Conservation (phyloP, 1,140 invertebrate genomes). For the Eriosoma lanigerum region DNA sequence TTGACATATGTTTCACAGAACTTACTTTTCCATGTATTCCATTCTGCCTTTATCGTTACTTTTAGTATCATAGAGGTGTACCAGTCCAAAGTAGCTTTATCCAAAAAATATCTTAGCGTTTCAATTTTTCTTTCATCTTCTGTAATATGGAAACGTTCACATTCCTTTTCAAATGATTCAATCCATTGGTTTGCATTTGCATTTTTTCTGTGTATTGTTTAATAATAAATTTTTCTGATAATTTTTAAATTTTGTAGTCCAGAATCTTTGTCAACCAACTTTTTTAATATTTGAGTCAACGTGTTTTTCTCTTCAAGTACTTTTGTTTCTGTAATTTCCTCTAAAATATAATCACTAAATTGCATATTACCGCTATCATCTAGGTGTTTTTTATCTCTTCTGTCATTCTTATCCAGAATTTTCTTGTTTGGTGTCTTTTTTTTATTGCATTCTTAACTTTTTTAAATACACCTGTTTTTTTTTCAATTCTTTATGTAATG, state of each 20-base stretch:
- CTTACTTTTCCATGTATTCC: conserved; percentile 56
- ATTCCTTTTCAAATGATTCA: neutral
- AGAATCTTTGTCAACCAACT: neutral
- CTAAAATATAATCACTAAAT: neutral
- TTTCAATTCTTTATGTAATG: neutral
- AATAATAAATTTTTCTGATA: neutral
- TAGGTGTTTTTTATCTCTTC: neutral
- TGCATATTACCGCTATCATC: neutral
- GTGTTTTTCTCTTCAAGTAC: neutral
- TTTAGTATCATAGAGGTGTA: conserved; percentile 55
- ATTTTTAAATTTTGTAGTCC: neutral
- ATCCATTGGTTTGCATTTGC: neutral
- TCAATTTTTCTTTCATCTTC: neutral
- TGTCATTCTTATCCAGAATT: neutral
- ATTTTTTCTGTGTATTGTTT: neutral
- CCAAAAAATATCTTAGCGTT: neutral
- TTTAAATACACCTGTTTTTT: neutral
- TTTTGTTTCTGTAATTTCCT: neutral
- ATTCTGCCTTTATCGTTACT: conserved; percentile 56
- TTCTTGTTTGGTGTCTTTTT: conserved; percentile 5
- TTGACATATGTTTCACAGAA: conserved; percentile 57
- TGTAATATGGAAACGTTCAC: neutral
- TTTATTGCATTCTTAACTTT: neutral
- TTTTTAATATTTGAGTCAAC: neutral
- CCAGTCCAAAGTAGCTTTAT: neutral